These are phyloP conservation scores for Deilephila elpenor DNA, from an alignment of 2,888 invertebrate species.

Conservation along the genomic window DNA sequence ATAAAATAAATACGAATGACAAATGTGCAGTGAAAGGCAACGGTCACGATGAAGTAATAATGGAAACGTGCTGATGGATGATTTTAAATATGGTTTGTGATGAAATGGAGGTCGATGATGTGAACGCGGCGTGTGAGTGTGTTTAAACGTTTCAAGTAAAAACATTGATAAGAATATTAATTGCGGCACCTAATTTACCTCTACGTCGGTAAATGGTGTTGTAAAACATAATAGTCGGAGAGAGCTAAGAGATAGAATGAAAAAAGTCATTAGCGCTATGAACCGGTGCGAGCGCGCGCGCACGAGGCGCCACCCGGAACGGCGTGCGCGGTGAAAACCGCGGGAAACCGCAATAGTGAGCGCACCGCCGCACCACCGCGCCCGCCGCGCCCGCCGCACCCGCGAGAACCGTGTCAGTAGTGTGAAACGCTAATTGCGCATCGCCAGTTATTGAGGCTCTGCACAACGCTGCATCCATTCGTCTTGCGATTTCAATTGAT, in stretches of 20 bases:
- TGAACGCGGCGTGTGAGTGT: slow-evolving; percentile 40
- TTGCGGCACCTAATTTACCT: slow-evolving; percentile 36
- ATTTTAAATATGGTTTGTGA: slow-evolving; percentile 14
- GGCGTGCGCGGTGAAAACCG: slow-evolving; percentile 79
- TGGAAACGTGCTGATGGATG: slow-evolving; percentile 27
- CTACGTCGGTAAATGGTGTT: slow-evolving; percentile 37
- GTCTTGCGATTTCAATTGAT: slow-evolving; percentile 51
- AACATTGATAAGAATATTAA: slow-evolving; percentile 42
- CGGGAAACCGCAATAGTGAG: slow-evolving; percentile 82
- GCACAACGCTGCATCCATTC: slow-evolving; percentile 56
- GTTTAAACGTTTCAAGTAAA: slow-evolving; percentile 32
- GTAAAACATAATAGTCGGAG: slow-evolving; percentile 50
- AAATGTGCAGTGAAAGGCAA: slow-evolving; percentile 41
- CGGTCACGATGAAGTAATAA: slow-evolving; percentile 15
- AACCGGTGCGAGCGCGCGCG: slow-evolving; percentile 64
- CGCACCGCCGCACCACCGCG: slow-evolving; percentile 62
- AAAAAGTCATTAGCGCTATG: slow-evolving; percentile 70
- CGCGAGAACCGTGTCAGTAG: slow-evolving; percentile 84
- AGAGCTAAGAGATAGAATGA: slow-evolving; percentile 59
- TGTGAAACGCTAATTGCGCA: slow-evolving; percentile 81
- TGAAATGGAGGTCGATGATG: slow-evolving; percentile 17
- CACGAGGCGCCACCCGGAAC: slow-evolving; percentile 82
- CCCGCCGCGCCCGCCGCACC: slow-evolving; percentile 44
- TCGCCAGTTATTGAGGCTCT: slow-evolving; percentile 66
- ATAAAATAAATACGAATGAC: slow-evolving; percentile 48